These are phyloP conservation scores for Aldabrachelys gigantea DNA, from an alignment of 2,113 vertebrate species.

Conservation along the genomic window DNA sequence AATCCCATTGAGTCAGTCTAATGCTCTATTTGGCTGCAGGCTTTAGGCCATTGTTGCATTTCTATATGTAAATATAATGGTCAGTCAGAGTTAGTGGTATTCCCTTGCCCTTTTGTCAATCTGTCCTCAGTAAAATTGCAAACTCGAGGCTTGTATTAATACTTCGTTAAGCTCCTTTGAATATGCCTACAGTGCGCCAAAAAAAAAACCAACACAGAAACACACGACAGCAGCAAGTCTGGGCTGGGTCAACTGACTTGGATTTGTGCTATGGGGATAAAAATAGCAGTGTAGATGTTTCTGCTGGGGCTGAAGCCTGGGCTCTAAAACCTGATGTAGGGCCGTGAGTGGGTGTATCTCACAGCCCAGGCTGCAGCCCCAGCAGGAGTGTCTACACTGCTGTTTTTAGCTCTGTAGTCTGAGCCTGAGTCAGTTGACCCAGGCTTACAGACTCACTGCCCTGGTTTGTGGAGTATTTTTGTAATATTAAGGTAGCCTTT, in stretches of 20 bases:
- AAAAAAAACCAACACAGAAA: background rate
- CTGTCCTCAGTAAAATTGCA: background rate
- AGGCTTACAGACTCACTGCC: background rate
- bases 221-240: background rate
- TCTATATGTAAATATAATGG: background rate
- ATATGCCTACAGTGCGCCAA: background rate
- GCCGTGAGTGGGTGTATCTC: background rate
- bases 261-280: background rate
- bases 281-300: background rate
- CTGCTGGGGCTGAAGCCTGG: background rate
- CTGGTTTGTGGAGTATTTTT: background rate
- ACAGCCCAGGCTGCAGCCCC: background rate
- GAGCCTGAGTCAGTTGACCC: background rate
- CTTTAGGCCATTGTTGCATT: background rate
- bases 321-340: background rate
- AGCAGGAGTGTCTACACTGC: background rate
- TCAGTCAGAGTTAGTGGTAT: background rate
- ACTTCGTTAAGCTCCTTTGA: background rate
- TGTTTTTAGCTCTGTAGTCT: too few species aligned
- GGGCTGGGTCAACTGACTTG: background rate
- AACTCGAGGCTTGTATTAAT: background rate
- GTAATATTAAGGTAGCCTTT: background rate
- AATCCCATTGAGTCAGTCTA: background rate
- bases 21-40: background rate
- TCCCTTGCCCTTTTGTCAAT: background rate